Evolutionary conservation across 37 sponge, comb jelly and placozoan species (phyloP).

Genomic region (Halisarca cf. caerulea): DNA sequence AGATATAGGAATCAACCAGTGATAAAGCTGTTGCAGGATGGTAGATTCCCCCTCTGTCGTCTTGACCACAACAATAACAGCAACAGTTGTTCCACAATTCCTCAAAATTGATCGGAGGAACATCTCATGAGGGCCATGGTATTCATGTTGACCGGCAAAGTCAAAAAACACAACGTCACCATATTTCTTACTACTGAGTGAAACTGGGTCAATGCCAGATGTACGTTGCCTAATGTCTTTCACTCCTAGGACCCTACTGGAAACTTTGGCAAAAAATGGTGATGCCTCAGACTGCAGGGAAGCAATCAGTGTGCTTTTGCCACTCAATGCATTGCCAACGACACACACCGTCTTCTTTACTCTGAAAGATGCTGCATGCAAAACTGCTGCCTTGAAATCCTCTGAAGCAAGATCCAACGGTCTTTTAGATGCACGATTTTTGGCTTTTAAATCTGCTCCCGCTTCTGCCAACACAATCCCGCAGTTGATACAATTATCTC

Average conservation of each 20-base stretch:
- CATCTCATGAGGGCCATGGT: constrained; percentile 31
- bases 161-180: constrained; percentile 30
- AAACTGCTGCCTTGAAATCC: too few relatives aligned
- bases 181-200: constrained; percentile 8
- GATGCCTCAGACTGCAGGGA: not conserved
- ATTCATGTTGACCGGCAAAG: constrained; percentile 45
- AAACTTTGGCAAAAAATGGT: not conserved
- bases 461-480: too few relatives aligned
- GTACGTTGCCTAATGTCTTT: constrained; percentile 9
- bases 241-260: not conserved
- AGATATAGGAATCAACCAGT: not conserved
- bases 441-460: too few relatives aligned
- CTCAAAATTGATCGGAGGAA: constrained; percentile 11
- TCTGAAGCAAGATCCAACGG: too few relatives aligned
- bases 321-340: not conserved
- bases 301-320: not conserved
- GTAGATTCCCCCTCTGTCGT: not conserved
- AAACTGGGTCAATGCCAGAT: constrained; percentile 32
- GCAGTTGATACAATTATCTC: too few relatives aligned
- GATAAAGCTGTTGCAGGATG: not conserved
- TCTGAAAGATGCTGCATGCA: too few relatives aligned
- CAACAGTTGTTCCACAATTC: not conserved
- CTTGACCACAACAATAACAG: constrained; percentile 17
- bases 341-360: not conserved
- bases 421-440: too few relatives aligned